Percentiles rank a stretch among this genome's conserved stretches.
phyloP scores from a whole-genome alignment of 2,797 vertebrate genomes.

The Parambassis ranga region DNA sequence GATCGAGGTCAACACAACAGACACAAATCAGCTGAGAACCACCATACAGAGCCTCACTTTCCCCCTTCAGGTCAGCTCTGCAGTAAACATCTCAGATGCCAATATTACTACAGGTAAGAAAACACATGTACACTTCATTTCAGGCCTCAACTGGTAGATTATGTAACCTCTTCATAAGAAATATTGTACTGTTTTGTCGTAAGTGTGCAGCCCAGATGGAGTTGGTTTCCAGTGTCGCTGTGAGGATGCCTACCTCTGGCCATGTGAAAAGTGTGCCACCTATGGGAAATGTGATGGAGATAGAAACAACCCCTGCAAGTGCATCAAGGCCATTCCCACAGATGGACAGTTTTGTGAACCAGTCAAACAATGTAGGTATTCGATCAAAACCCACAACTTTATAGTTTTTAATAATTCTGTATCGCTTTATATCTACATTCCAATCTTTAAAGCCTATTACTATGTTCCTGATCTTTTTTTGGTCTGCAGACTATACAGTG shows the following conservation, averaged over 20 bases:
- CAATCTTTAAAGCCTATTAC: no score
- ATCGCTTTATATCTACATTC: no score
- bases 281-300: conserved; percentile 52
- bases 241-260: conserved; percentile 35
- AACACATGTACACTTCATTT: no score
- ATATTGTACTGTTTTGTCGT: neutral
- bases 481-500: no score
- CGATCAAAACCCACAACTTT: no score
- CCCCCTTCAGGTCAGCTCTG: conserved; percentile 13
- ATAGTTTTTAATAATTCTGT: no score
- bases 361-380: neutral
- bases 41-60: conserved; percentile 1
- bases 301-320: conserved; percentile 57
- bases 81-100: conserved; percentile 27
- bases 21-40: conserved; percentile 17
- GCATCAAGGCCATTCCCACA: conserved; percentile 66
- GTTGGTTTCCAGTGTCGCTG: conserved; percentile 32
- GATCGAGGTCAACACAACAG: conserved; percentile 35
- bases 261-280: conserved; percentile 42
- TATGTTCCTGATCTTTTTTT: no score
- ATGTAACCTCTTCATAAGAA: neutral
- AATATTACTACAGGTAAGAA: conserved; percentile 50
- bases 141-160: neutral
- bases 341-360: conserved; percentile 75
- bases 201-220: conserved; percentile 32